Conservation (phyloP, 2,888 invertebrate genomes). For the Amphipyra berbera region DNA sequence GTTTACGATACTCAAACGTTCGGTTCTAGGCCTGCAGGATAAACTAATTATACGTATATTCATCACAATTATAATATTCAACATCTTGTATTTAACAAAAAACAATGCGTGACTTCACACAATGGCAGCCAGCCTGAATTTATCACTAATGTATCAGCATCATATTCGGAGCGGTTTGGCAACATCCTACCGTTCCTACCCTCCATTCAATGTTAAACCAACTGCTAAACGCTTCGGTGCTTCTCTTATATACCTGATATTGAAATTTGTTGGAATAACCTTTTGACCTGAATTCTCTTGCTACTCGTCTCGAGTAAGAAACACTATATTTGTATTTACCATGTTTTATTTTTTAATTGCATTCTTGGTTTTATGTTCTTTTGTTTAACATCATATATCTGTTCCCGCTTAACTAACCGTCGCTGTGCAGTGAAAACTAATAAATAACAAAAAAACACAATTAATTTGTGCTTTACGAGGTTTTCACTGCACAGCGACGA, state of each 20-base stretch:
- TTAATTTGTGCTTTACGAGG: too few species aligned
- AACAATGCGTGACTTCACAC: constrained; percentile 62
- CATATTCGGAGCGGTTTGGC: constrained; percentile 63
- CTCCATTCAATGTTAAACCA: constrained; percentile 71
- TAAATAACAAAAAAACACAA: too few species aligned
- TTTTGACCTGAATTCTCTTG: constrained; percentile 39
- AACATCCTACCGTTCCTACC: constrained; percentile 62
- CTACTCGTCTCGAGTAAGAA: neutral
- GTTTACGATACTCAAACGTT: too few species aligned
- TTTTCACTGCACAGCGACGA: too few species aligned
- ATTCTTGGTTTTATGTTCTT: too few species aligned
- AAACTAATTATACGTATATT: constrained; percentile 28
- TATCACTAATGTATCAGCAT: constrained; percentile 65
- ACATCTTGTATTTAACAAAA: constrained; percentile 34
- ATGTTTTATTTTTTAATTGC: too few species aligned
- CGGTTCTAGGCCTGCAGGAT: too few species aligned
- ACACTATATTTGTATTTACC: too few species aligned
- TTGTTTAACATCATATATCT: too few species aligned
- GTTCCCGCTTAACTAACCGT: too few species aligned
- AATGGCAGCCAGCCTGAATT: constrained; percentile 55
- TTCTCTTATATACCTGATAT: constrained; percentile 37
- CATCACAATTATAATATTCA: constrained; percentile 38
- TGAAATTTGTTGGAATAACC: constrained; percentile 41
- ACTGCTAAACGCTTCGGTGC: constrained; percentile 56
- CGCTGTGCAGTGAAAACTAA: too few species aligned